Conservation (phyloP, 2,797 vertebrate species). For the Eospalax fontanierii region DNA sequence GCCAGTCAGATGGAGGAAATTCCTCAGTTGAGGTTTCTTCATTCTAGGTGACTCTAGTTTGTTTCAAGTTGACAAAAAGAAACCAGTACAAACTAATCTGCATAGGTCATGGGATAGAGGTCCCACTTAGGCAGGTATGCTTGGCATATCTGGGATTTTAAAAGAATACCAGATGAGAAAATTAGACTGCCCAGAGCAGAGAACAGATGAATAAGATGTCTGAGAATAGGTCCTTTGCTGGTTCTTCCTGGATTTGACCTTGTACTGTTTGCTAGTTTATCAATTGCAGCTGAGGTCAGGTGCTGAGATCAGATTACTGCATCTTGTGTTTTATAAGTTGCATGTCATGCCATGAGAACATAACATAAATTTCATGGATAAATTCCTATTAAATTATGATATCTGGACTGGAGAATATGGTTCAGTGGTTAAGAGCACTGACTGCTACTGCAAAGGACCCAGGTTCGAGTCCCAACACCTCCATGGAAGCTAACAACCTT, state of each 20-base stretch:
- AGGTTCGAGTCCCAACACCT: too few species aligned
- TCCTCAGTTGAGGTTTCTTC: too few species aligned
- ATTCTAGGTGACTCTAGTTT: too few species aligned
- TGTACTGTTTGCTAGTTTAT: neutral
- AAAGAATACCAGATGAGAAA: neutral
- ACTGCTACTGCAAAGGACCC: too few species aligned
- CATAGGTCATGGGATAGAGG: neutral
- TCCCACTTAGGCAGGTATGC: neutral
- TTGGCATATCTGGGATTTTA: neutral
- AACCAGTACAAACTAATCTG: neutral
- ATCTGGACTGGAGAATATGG: too few species aligned
- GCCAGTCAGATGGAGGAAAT: too few species aligned
- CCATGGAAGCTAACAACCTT: too few species aligned
- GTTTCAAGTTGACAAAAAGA: too few species aligned
- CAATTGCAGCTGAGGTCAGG: neutral
- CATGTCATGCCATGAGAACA: neutral
- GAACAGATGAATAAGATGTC: neutral
- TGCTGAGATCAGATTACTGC: neutral
- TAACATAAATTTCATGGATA: neutral
- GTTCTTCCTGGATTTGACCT: neutral
- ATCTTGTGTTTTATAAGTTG: neutral
- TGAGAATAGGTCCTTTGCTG: neutral
- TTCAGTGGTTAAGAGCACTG: too few species aligned
- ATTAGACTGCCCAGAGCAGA: neutral
- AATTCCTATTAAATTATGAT: constrained; percentile 10